A percentile compares a stretch with the other conserved stretches of the same genome.
These are phyloP conservation scores for Lampropteryx suffumata DNA, from an alignment of 2,888 invertebrate species.

Conservation along the genomic window DNA sequence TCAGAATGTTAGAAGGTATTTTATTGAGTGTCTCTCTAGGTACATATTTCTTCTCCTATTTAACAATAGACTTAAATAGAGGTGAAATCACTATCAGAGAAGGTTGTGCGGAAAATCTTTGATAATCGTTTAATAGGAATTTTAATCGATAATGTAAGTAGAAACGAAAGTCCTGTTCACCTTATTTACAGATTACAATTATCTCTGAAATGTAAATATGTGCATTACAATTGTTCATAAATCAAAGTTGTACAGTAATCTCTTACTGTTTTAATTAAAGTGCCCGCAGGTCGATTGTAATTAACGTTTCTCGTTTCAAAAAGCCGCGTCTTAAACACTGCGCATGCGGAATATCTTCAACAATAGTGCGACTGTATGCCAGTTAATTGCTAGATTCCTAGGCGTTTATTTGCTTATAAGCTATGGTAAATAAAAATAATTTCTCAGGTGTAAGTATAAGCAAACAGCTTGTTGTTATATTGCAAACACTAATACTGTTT, in stretches of 20 bases:
- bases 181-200: not conserved
- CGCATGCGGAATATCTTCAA: constrained; percentile 35
- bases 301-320: constrained; percentile 35
- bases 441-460: constrained; percentile 10
- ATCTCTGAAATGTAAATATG: not conserved
- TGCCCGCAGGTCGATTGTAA: constrained; percentile 27
- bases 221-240: constrained; percentile 22
- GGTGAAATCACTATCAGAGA: no score
- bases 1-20: constrained; percentile 5
- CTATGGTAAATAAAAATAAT: constrained; percentile 28
- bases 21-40: not conserved
- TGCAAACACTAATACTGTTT: constrained; percentile 45
- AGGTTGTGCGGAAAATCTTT: no score
- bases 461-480: constrained; percentile 28
- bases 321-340: constrained; percentile 40
- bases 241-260: constrained; percentile 10
- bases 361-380: constrained; percentile 40
- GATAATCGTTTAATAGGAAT: no score
- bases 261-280: constrained; percentile 35
- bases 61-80: no score
- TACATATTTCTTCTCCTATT: not conserved
- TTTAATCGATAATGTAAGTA: no score
- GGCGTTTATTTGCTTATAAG: no score
- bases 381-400: constrained; percentile 36
- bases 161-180: not conserved